These are phyloP conservation scores for Aleiodes leptofemur DNA, from an alignment of 2,888 invertebrate genomes.

Conservation along the genomic window DNA sequence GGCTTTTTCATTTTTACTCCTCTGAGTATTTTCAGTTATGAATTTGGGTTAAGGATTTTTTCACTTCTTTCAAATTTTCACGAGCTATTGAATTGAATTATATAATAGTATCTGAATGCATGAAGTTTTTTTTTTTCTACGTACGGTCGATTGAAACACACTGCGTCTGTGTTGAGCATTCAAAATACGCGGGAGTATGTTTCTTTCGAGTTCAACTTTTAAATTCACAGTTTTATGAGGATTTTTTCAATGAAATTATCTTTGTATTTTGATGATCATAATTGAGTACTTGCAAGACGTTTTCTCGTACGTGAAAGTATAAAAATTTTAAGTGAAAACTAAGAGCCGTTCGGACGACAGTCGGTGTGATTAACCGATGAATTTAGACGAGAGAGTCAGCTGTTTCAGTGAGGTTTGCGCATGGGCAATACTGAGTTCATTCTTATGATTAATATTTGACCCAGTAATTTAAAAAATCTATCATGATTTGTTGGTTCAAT, in stretches of 20 bases:
- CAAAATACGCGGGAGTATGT: slow-evolving; percentile 27
- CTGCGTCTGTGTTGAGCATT: slow-evolving; percentile 8
- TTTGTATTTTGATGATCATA: too few species aligned
- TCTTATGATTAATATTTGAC: neutral
- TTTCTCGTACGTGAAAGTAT: slow-evolving; percentile 38
- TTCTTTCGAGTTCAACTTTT: slow-evolving; percentile 12
- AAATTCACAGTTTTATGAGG: neutral
- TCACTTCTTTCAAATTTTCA: neutral
- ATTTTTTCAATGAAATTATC: slow-evolving; percentile 14
- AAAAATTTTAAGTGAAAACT: slow-evolving; percentile 37
- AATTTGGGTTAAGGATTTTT: slow-evolving; percentile 17
- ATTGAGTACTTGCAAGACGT: neutral
- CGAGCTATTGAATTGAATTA: slow-evolving; percentile 25
- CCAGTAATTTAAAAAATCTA: neutral
- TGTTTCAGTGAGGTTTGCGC: slow-evolving; percentile 3
- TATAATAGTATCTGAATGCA: slow-evolving; percentile 10
- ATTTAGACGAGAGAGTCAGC: slow-evolving; percentile 20
- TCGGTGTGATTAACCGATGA: slow-evolving; percentile 22
- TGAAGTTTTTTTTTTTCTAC: neutral
- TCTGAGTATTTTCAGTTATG: neutral
- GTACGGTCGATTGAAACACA: slow-evolving; percentile 13
- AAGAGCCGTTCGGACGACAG: neutral
- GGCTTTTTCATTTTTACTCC: neutral
- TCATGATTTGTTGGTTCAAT: slow-evolving; percentile 13
- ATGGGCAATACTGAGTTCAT: neutral